Conservation (phyloP, 2,888 invertebrate species). For the Punctoribates punctum region DNA sequence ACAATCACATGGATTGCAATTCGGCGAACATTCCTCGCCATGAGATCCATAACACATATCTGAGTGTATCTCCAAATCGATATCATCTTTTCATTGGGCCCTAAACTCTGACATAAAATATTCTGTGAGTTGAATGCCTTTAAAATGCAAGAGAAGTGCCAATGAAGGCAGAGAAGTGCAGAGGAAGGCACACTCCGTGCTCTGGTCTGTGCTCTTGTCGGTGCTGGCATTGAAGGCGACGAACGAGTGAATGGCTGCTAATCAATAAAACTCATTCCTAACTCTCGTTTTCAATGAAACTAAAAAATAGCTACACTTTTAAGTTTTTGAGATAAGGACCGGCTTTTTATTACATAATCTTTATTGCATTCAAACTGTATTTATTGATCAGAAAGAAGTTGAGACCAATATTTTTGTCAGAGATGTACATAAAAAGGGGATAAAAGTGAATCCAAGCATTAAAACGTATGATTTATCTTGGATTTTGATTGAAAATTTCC, state of each 20-base stretch:
- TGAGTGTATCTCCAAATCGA: slow-evolving; percentile 14
- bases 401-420: too few species aligned
- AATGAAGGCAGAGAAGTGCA: background rate
- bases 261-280: slow-evolving; percentile 26
- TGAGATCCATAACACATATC: slow-evolving; percentile 13
- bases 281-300: slow-evolving; percentile 1
- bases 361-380: background rate
- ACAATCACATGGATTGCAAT: background rate
- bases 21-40: background rate
- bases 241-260: background rate
- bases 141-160: slow-evolving; percentile 22
- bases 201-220: background rate
- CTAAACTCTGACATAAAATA: slow-evolving; percentile 14
- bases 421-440: too few species aligned
- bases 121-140: slow-evolving; percentile 6
- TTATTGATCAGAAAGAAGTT: too few species aligned
- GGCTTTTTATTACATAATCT: background rate
- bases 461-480: too few species aligned
- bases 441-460: too few species aligned
- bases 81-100: slow-evolving; percentile 15
- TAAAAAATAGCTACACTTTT: background rate
- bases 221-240: background rate
- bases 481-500: too few species aligned
- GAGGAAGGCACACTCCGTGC: background rate
- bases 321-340: background rate